A percentile compares a stretch with the other conserved stretches of the same genome.
These are phyloP conservation scores for Sipha flava DNA, from an alignment of 1,140 invertebrate species.

Conservation along the genomic window DNA sequence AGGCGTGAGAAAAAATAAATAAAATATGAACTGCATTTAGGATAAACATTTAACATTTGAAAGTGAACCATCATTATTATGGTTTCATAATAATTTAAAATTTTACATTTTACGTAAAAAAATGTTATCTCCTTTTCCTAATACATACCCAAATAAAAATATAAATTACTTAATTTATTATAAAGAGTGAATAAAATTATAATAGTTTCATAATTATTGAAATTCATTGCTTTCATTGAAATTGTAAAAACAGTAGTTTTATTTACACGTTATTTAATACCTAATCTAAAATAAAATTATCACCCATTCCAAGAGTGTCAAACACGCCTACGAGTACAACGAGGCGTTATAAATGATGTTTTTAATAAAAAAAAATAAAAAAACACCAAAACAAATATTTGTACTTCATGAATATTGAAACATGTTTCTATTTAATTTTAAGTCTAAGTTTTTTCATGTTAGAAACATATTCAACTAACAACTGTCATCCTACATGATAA, in stretches of 20 bases:
- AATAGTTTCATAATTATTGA: too few relatives aligned
- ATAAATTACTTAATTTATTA: too few relatives aligned
- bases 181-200: too few relatives aligned
- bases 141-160: too few relatives aligned
- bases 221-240: too few relatives aligned
- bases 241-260: background rate
- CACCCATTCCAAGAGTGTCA: background rate
- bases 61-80: too few relatives aligned
- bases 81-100: too few relatives aligned
- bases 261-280: background rate
- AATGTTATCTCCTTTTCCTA: too few relatives aligned
- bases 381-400: conserved; percentile 1
- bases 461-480: background rate
- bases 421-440: background rate
- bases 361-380: background rate
- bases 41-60: background rate
- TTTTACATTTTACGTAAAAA: too few relatives aligned
- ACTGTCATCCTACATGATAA: conserved; percentile 9
- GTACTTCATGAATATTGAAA: background rate
- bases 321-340: background rate
- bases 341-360: background rate
- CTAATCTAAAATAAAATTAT: background rate
- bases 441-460: background rate
- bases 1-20: background rate
- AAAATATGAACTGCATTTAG: background rate